Base-by-base conservation (phyloP, 2,888 invertebrate genomes). In the Petrophora chlorosata region DNA sequence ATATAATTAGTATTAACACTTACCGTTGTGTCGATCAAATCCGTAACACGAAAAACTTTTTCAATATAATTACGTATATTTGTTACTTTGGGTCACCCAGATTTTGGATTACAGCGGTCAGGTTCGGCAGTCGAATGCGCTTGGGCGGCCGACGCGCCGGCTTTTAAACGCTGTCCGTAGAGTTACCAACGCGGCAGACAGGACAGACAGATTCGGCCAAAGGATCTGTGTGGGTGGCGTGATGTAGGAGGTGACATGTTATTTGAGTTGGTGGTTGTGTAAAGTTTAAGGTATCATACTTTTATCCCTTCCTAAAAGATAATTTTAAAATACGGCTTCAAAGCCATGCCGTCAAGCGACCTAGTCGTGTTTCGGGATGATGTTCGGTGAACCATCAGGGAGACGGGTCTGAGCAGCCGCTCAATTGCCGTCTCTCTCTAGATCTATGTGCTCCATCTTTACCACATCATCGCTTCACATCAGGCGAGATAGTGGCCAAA, bases 131-230 rank as follows among this genome's bases (percentile, higher is more conserved):
- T 68, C 56, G 71, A 86, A 71, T 86, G 86, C 79, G 84, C 76
- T 76, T 67, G 71, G 82, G 79, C 82, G 83, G 78, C 67, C 74
- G 68, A 67, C 44, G 61, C 73, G 57, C 70, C 70, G 53, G 82
- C 88, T 88, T 88, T 81, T 89, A 87, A 86, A 78, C 76, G 52
- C 56, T 53, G 28, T 47, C 68, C 81, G 72, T 63, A 83, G 87
- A 84, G 52, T 63, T 72, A 50, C 17, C 44, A 69, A 59, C 14
- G 26, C 30, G 14, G 32, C 54, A 71, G 70, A 75, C 33, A 44
- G 41, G 57, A 32, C 36, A 43, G 32, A 36, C 14, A 8, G 23
- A 14, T 4, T 8, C 9, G 15, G 26, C 5, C 10, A 12, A 9
- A 12, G 13, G 4, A 53, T 8, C 8, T 63, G 79, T 82, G 49